Base-by-base conservation (phyloP, 2,797 vertebrate species). In the Simalia tracyae region DNA sequence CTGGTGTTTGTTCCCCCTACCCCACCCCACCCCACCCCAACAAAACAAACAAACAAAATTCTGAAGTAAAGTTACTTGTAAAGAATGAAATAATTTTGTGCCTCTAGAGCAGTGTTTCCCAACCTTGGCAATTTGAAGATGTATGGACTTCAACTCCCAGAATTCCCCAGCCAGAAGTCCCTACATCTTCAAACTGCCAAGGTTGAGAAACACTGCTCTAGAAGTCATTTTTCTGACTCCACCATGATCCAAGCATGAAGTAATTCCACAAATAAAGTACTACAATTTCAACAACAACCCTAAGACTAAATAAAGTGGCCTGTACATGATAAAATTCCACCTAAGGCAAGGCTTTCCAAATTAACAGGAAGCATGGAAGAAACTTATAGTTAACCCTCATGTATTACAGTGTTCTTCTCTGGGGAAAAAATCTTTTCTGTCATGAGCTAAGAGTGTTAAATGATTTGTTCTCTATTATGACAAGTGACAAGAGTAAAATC, bases 221-320 rank as follows among this genome's bases (percentile, higher is more conserved):
- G 6, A 50, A 0, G 24, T 91, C 56, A 89, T 56, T 57, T 89
- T 54, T 14, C 56, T 42, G 31, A 42, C 28, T 59, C 26, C n/a
- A 66, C 3, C 22, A 64, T 24, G 12, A 84, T 85, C 59, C 60
- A 64, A 8, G 12, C 24, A 89, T 94, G 81, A 57, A 57, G 57
- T 66, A 63, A 81, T 54, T 91, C 93, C 64, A 84, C 50, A 92
- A 93, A 91, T 88, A 31, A 86, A 93, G 28, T 22, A 63, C 84
- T 94, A 57, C 64, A 64, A 46, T 15, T 93, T 56, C 28, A 88
- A 81, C 9, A 94, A 61, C 46, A 89, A 76, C 17, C 36, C 72
- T 56, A 95, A 90, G 92, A 81, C 87, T 24, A 46, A 1, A 0
- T 72, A 95, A 93, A 96, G 88, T 76, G 72, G 72, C 76, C 89